Conservation (phyloP, 2,888 invertebrate genomes). For the Steromphala cineraria region DNA sequence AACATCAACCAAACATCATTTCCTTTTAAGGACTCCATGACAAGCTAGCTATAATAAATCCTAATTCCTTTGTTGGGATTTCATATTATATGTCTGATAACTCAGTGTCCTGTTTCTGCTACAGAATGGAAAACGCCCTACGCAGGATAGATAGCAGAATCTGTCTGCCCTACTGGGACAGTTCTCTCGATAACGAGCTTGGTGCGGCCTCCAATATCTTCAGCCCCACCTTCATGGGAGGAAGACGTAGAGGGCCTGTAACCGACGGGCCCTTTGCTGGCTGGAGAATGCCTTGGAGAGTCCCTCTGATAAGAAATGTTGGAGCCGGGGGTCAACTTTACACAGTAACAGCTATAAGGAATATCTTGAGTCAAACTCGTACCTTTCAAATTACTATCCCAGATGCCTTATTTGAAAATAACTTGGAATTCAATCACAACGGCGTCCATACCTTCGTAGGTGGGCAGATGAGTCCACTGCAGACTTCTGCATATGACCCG, state of each 20-base stretch:
- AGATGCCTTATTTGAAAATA: slow-evolving; percentile 47
- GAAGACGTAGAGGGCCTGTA: slow-evolving; percentile 57
- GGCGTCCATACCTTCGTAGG: slow-evolving; percentile 64
- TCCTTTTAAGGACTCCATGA: too few species aligned
- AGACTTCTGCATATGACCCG: slow-evolving; percentile 62
- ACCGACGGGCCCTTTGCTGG: slow-evolving; percentile 60
- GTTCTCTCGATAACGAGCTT: slow-evolving; percentile 55
- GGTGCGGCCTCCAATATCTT: slow-evolving; percentile 52
- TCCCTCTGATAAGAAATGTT: slow-evolving; percentile 53
- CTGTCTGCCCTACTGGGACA: slow-evolving; percentile 67
- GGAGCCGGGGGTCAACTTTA: slow-evolving; percentile 3
- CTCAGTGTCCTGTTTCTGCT: too few species aligned
- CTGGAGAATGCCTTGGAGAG: slow-evolving; percentile 55
- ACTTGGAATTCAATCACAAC: slow-evolving; percentile 65
- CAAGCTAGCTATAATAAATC: too few species aligned
- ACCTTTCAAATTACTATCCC: slow-evolving; percentile 36
- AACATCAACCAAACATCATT: too few species aligned
- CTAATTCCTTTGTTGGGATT: too few species aligned
- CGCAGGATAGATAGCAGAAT: slow-evolving; percentile 57
- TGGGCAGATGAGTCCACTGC: slow-evolving; percentile 58
- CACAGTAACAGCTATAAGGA: neutral
- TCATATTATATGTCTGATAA: too few species aligned
- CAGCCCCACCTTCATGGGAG: slow-evolving; percentile 52
- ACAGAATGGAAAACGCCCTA: slow-evolving; percentile 66
- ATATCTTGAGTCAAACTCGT: neutral